Evolutionary conservation across 2,113 vertebrate genomes (phyloP).

Genomic region (Pterocles burchelli): DNA sequence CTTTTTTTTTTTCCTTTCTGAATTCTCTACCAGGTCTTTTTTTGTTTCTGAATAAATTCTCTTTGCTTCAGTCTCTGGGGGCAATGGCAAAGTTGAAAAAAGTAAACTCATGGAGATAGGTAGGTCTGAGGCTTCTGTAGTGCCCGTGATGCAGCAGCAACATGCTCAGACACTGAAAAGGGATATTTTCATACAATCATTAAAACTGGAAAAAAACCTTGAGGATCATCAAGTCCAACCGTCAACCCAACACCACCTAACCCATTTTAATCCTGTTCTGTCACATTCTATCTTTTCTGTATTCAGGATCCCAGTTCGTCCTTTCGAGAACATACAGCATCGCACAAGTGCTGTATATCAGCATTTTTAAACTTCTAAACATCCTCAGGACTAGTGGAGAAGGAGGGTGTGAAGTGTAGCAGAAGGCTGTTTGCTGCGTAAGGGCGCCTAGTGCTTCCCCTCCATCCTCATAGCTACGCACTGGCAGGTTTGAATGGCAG

Average conservation of each 20-base stretch:
- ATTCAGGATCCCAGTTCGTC: background rate
- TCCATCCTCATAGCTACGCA: background rate
- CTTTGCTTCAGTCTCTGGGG: background rate
- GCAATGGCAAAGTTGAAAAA: background rate
- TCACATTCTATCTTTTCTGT: background rate
- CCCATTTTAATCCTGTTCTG: background rate
- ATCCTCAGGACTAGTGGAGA: constrained; percentile 1
- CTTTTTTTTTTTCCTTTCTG: background rate
- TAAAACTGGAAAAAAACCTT: too few relatives aligned
- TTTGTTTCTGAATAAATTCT: background rate
- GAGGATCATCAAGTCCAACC: too few relatives aligned
- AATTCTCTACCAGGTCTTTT: background rate
- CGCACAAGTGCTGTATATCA: background rate
- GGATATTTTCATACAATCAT: background rate
- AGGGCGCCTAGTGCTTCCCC: background rate
- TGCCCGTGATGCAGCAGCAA: background rate
- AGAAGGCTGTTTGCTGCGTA: background rate
- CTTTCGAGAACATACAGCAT: background rate
- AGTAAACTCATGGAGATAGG: background rate
- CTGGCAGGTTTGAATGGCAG: background rate
- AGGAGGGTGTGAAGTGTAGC: background rate
- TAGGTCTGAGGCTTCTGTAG: background rate
- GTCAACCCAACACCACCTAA: too few relatives aligned
- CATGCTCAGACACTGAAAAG: background rate
- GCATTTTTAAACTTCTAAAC: background rate